Evolutionary conservation across 2,888 invertebrate genomes (phyloP), one percentile per base, ranked within the genome.

Genomic region (Spilarctia lutea): DNA sequence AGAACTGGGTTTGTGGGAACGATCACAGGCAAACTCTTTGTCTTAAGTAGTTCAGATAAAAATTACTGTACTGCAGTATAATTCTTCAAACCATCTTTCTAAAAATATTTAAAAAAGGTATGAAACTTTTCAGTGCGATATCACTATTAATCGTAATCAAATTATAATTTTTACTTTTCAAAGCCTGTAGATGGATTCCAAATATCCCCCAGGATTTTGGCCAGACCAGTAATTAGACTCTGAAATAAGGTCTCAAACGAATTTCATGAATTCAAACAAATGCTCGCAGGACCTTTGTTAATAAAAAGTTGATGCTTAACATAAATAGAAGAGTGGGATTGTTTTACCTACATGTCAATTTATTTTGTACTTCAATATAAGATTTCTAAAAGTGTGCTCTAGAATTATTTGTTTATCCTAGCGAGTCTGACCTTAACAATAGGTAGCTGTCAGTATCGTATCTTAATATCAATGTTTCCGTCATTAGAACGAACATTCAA

Each of bases 191-290:
- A 63, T 33, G 24, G 13, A 48, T 45, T 20, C 27, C 20, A 63
- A 70, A 83, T 82, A 78, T 68, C 71, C 78, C 72, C 45, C 56
- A 35, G 74, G 77, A 82, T 80, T 83, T 77, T 74, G 74, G 63
- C 73, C 76, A 74, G 39, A 77, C 81, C 79, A 74, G 76, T 77
- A 83, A 82, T 83, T 81, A 81, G 81, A 81, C 70, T 77, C 73
- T 52, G 73, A 81, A 75, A 75, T 73, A 74, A 48, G 72, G 76
- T 20, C 66, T 83, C 78, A 82, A 81, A 79, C 72, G 82, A 82
- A 83, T 82, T 81, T 72, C 48, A 63, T 75, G 79, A 79, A 71
- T 81, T 79, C 79, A 79, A 82, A 83, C 78, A 77, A 76, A 79
- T 77, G 76, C 63, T 71, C 67, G n/a, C 11, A 48, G 65, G 72